A percentile compares a stretch with the other conserved stretches of the same genome.
Conservation (phyloP, 2,113 vertebrate genomes). For the Pithys albifrons region DNA sequence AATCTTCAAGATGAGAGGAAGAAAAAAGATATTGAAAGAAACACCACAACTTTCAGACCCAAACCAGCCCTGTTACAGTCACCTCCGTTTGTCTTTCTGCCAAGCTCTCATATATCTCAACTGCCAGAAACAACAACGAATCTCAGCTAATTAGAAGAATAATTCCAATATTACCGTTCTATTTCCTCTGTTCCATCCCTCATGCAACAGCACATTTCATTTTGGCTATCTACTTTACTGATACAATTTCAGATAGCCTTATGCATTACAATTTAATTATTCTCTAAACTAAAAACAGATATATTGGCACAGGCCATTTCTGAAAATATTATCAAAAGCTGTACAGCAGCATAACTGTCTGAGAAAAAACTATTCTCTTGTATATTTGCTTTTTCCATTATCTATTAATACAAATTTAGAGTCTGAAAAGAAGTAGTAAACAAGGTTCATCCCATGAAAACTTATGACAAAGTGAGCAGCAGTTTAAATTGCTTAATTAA, state of each 20-base stretch:
- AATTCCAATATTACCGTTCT: background rate
- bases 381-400: background rate
- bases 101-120: background rate
- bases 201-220: background rate
- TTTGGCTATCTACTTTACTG: background rate
- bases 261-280: background rate
- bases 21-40: background rate
- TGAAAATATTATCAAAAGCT: background rate
- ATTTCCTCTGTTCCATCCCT: background rate
- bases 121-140: background rate
- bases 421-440: background rate
- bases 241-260: background rate
- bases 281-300: constrained; percentile 9
- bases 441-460: background rate
- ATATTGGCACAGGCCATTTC: background rate
- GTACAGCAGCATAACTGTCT: background rate
- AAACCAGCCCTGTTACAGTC: background rate
- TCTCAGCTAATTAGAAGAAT: background rate
- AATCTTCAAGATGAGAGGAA: background rate
- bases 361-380: background rate
- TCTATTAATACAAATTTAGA: background rate
- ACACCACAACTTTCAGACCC: background rate
- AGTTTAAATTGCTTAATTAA: background rate
- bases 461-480: background rate
- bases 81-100: background rate